Evolutionary conservation across 2,888 invertebrate genomes (phyloP).

Genomic region (Acrobasis consociella): DNA sequence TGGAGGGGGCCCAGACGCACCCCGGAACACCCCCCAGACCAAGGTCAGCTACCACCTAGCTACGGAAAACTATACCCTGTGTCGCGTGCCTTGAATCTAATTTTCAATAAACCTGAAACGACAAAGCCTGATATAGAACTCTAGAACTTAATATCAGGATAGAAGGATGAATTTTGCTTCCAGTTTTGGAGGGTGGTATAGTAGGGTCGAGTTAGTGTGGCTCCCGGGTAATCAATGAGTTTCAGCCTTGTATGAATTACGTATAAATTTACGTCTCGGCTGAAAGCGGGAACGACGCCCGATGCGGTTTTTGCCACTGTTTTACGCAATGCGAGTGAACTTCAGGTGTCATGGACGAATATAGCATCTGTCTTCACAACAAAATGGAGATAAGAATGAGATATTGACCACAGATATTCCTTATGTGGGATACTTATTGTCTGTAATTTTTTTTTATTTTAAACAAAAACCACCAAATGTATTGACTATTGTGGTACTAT

Average conservation of each 20-base stretch:
- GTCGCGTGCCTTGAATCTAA: slow-evolving; percentile 32
- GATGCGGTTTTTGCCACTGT: slow-evolving; percentile 15
- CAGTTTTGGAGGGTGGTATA: slow-evolving; percentile 41
- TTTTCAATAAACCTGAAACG: slow-evolving; percentile 32
- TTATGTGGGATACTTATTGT: no score
- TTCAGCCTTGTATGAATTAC: slow-evolving; percentile 64
- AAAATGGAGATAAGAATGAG: no score
- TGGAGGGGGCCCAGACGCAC: slow-evolving; percentile 57
- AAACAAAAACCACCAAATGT: no score
- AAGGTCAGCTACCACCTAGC: slow-evolving; percentile 58
- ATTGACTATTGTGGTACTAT: no score
- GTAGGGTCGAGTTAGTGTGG: slow-evolving; percentile 39
- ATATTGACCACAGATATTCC: no score
- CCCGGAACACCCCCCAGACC: slow-evolving; percentile 57
- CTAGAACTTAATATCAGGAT: neutral
- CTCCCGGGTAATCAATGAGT: slow-evolving; percentile 69
- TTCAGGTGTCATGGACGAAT: slow-evolving; percentile 5
- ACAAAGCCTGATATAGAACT: neutral
- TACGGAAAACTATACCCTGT: slow-evolving; percentile 42
- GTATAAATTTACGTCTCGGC: slow-evolving; percentile 52
- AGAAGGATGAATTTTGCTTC: slow-evolving; percentile 11
- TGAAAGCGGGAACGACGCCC: slow-evolving; percentile 7
- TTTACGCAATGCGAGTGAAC: slow-evolving; percentile 4
- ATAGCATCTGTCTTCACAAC: slow-evolving; percentile 1
- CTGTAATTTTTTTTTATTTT: no score